Base-by-base conservation (phyloP, 2,113 vertebrate species). In the Furnarius figulus region DNA sequence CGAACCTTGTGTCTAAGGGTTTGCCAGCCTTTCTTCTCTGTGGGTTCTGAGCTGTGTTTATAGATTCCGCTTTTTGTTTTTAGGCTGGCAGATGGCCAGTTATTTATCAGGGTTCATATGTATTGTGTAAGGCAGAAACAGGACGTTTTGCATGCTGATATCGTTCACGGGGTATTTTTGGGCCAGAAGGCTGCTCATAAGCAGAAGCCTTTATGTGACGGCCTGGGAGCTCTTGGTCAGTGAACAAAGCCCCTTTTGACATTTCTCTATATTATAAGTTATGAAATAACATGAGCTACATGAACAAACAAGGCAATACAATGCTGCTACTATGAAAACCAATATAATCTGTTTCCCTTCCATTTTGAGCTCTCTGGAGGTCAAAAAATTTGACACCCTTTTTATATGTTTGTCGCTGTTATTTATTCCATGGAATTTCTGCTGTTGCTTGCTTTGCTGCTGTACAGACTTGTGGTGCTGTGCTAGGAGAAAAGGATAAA, bases 221-320 rank as follows among this genome's bases (percentile, higher is more conserved):
- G 86, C 46, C 85, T 4, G 3, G 77, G 73, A n/a, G 58, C 39
- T 74, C 55, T 33, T 67, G 88, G 50, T 65, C 92, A 86, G 55
- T 24, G 47, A 93, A 94, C 91, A 97, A 96, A 93, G 87, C 63
- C 56, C 63, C 50, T 83, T 85, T 92, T 95, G 93, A 84, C 59
- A 55, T 80, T 94, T 70, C 47, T 66, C 14, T 25, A 0, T 59
- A 50, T 94, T 87, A 66, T 73, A 85, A 95, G 82, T 91, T 89
- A 83, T 52, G 71, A 72, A 93, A 88, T 90, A 91, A 67, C 72
- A 8, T 12, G 21, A 93, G 63, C 49, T 93, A 90, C 86, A 40
- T 49, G 78, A 90, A 75, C 56, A 95, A 96, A 83, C 88, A 89
- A 67, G 76, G 83, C 0, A 0, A 16, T 74, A 88, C 47, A 84